These are phyloP conservation scores for Halotydeus destructor DNA, from an alignment of 1,140 invertebrate species.

Conservation along the genomic window DNA sequence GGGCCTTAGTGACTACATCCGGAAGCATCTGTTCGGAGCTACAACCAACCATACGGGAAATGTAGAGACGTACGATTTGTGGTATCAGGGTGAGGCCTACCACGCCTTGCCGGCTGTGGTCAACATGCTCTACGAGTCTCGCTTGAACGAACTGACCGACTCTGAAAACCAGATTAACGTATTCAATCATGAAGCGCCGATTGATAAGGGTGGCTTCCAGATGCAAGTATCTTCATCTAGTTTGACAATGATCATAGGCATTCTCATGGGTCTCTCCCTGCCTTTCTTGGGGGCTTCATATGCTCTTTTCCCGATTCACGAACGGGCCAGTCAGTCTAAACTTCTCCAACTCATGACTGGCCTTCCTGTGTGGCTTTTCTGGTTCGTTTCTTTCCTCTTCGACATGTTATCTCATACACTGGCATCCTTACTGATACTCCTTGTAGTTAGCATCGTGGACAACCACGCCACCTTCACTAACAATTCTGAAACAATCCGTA, in stretches of 20 bases:
- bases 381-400: conserved; percentile 15
- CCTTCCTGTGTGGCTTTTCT: conserved; percentile 10
- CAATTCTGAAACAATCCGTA: conserved; percentile 4
- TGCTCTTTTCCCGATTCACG: conserved; percentile 16
- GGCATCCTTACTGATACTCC: conserved; percentile 9
- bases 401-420: conserved; percentile 11
- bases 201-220: too few species aligned
- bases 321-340: conserved; percentile 16
- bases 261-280: too few species aligned
- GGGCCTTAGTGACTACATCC: too few species aligned
- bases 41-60: too few species aligned
- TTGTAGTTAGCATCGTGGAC: conserved; percentile 9
- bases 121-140: not conserved
- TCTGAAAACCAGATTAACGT: not conserved
- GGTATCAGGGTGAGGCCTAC: conserved; percentile 13
- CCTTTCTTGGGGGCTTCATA: conserved; percentile 14
- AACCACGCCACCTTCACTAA: conserved; percentile 3
- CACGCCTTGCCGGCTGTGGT: conserved; percentile 9
- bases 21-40: too few species aligned
- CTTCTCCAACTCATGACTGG: conserved; percentile 18
- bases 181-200: not conserved
- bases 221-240: not conserved
- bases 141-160: not conserved
- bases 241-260: not conserved
- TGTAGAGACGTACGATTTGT: not conserved